These are phyloP conservation scores for Chydorus sphaericus DNA, from an alignment of 2,888 invertebrate genomes.

Conservation along the genomic window DNA sequence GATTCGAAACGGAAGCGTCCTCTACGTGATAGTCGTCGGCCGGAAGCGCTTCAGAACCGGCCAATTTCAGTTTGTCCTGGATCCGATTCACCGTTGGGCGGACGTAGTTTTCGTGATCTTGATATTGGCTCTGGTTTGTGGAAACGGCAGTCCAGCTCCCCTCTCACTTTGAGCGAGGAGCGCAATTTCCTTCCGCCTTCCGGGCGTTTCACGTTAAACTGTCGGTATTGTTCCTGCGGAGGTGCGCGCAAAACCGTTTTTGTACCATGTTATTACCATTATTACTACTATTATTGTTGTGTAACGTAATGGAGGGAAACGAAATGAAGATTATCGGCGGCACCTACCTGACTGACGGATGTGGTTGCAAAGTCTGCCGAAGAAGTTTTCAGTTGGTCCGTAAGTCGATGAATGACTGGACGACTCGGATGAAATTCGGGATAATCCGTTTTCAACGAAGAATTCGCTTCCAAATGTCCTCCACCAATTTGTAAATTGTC, in stretches of 20 bases:
- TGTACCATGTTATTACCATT: too few species aligned
- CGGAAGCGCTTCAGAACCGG: not conserved
- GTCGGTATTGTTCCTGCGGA: not conserved
- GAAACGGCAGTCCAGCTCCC: not conserved
- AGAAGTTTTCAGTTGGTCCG: not conserved
- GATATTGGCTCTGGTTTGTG: not conserved
- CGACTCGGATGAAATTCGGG: not conserved
- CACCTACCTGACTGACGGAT: not conserved
- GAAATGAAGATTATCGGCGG: not conserved
- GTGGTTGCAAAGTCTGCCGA: not conserved
- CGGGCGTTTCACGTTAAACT: slow-evolving; percentile 1
- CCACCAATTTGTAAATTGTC: not conserved
- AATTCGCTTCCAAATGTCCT: not conserved
- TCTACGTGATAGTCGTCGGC: not conserved
- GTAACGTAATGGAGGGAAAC: too few species aligned
- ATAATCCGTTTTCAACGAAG: not conserved
- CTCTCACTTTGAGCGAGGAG: not conserved
- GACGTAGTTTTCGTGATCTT: slow-evolving; percentile 11
- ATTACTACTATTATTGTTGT: too few species aligned
- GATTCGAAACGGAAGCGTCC: not conserved
- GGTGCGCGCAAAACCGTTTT: too few species aligned
- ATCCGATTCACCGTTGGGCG: not conserved
- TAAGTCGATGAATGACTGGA: not conserved
- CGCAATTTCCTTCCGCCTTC: not conserved
- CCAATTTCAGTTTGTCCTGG: not conserved